phyloP scores from a whole-genome alignment of 2,888 invertebrate species.

The Deilephila porcellus region DNA sequence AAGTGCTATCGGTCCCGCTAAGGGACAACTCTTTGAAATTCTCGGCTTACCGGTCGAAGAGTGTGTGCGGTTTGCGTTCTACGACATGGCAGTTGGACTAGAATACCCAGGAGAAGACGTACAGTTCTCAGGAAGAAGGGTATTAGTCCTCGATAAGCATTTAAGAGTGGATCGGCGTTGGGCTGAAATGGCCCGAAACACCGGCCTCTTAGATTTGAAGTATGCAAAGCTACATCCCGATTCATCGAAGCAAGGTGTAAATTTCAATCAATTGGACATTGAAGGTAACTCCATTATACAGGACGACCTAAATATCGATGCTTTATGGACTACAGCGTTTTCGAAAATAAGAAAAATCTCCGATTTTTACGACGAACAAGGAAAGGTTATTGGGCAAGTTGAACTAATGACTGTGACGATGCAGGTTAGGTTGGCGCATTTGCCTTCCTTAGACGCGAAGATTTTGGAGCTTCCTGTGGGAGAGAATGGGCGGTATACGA shows the following conservation, averaged over 20 bases:
- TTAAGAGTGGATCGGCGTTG: conserved; percentile 35
- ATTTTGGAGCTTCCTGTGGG: conserved; percentile 54
- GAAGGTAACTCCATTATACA: conserved; percentile 15
- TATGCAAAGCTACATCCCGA: background rate
- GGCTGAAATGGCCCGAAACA: conserved; percentile 34
- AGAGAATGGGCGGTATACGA: conserved; percentile 45
- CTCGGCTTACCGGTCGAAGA: conserved; percentile 39
- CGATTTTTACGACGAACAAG: conserved; percentile 49
- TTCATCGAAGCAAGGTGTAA: background rate
- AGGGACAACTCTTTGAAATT: conserved; percentile 36
- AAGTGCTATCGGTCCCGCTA: conserved; percentile 39
- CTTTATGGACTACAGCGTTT: conserved; percentile 50
- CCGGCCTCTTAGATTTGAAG: conserved; percentile 35
- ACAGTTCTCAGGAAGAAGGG: conserved; percentile 34
- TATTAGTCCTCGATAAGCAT: conserved; percentile 39
- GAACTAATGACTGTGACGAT: conserved; percentile 49
- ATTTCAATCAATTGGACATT: background rate
- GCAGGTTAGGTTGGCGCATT: conserved; percentile 46
- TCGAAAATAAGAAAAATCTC: conserved; percentile 37
- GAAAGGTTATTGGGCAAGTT: conserved; percentile 44
- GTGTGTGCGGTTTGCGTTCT: conserved; percentile 40
- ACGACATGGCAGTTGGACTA: conserved; percentile 37
- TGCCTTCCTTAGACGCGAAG: conserved; percentile 48
- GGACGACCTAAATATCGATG: conserved; percentile 29
- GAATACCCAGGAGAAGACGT: conserved; percentile 36